Evolutionary conservation across 2,888 invertebrate species (phyloP).

Genomic region (Opisthograptis luteolata): DNA sequence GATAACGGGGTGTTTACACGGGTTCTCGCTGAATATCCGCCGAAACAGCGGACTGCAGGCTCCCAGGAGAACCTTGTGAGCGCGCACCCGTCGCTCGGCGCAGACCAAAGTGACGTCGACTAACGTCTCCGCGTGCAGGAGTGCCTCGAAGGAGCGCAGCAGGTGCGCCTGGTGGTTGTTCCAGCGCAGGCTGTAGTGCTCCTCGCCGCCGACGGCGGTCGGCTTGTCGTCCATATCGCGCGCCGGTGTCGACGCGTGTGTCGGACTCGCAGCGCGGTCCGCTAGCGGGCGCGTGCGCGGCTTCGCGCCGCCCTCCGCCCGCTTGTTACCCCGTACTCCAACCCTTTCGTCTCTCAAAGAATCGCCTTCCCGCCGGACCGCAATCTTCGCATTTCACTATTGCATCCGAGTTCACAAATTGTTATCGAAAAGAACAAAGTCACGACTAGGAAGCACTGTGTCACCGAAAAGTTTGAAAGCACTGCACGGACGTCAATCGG

Average conservation of each 20-base stretch:
- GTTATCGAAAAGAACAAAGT: constrained; percentile 21
- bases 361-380: constrained; percentile 66
- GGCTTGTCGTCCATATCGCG: constrained; percentile 80
- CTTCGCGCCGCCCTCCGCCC: constrained; percentile 74
- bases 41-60: constrained; percentile 96
- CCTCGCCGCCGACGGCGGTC: constrained; percentile 80
- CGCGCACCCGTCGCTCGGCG: constrained; percentile 92
- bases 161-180: constrained; percentile 96
- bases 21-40: constrained; percentile 94
- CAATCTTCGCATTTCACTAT: constrained; percentile 66
- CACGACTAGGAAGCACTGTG: constrained; percentile 49
- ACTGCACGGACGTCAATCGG: constrained; percentile 57
- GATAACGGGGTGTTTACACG: constrained; percentile 96
- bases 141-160: constrained; percentile 93
- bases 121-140: constrained; percentile 93
- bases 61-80: constrained; percentile 96
- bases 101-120: constrained; percentile 96
- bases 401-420: constrained; percentile 40
- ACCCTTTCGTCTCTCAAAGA: constrained; percentile 76
- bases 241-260: constrained; percentile 70
- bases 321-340: constrained; percentile 69
- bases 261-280: constrained; percentile 46
- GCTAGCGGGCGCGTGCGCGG: constrained; percentile 71
- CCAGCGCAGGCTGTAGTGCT: constrained; percentile 96
- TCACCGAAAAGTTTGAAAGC: constrained; percentile 58